phyloP scores from a whole-genome alignment of 2,797 vertebrate species.

The Sebastes matsubarae region DNA sequence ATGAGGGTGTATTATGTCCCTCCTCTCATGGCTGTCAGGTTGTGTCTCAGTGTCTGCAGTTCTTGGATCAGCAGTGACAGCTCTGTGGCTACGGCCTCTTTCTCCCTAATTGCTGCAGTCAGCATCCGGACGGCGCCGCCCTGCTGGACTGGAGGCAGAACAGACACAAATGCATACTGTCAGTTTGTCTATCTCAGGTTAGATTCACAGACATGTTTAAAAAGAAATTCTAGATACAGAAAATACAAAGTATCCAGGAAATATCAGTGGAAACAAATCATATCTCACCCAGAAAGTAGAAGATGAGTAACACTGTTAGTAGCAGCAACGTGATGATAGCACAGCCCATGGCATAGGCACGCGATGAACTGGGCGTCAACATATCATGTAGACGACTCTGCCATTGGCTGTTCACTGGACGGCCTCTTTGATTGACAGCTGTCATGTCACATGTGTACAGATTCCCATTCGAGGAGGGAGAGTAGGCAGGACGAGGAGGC shows the following conservation, averaged over 20 bases:
- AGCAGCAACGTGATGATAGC: slow-evolving; percentile 83
- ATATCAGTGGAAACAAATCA: not conserved
- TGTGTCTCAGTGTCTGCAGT: slow-evolving; percentile 72
- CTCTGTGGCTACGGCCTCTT: slow-evolving; percentile 79
- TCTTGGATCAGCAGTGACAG: slow-evolving; percentile 80
- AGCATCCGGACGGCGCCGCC: slow-evolving; percentile 82
- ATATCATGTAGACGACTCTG: slow-evolving; percentile 75
- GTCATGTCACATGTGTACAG: slow-evolving; percentile 42
- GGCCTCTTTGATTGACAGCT: slow-evolving; percentile 50
- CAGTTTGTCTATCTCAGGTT: not conserved
- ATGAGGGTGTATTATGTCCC: slow-evolving; percentile 30
- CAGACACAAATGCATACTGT: not conserved
- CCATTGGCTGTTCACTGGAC: slow-evolving; percentile 45
- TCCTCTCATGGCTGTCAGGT: slow-evolving; percentile 67
- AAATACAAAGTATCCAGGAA: not conserved
- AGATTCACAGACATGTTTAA: not conserved
- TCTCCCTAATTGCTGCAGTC: slow-evolving; percentile 78
- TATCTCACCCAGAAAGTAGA: slow-evolving; percentile 81
- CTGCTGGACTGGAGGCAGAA: slow-evolving; percentile 85
- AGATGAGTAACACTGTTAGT: slow-evolving; percentile 82
- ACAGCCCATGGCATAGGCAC: slow-evolving; percentile 76
- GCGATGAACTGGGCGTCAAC: slow-evolving; percentile 71
- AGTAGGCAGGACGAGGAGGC: slow-evolving; percentile 73
- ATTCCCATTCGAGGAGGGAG: slow-evolving; percentile 77
- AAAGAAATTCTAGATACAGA: no score